phyloP scores from a whole-genome alignment of 1,140 invertebrate genomes.

The Odontomachus brunneus region DNA sequence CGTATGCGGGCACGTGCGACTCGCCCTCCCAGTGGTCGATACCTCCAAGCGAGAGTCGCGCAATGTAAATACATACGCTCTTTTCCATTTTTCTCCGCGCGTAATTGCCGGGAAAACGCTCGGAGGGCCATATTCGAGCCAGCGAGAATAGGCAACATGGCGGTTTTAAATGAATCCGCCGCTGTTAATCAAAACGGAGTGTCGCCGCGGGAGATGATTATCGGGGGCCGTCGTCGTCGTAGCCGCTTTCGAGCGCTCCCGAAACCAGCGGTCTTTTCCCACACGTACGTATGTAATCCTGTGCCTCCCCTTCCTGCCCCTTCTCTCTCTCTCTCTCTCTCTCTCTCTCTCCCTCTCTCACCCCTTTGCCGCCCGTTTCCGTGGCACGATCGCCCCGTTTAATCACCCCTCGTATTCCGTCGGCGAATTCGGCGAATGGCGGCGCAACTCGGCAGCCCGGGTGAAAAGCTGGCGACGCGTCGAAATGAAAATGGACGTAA shows the following conservation, averaged over 20 bases:
- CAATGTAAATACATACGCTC: not conserved
- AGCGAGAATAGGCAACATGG: slow-evolving; percentile 17
- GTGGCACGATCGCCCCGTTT: slow-evolving; percentile 18
- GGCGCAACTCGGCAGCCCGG: slow-evolving; percentile 18
- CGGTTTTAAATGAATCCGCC: slow-evolving; percentile 11
- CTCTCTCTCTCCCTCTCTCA: too few relatives aligned
- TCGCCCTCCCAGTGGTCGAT: not conserved
- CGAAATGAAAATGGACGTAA: slow-evolving; percentile 72
- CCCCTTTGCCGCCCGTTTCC: not conserved
- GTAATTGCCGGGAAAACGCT: not conserved
- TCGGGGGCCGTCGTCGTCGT: slow-evolving; percentile 1
- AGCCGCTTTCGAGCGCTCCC: slow-evolving; percentile 37
- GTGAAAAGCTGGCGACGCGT: slow-evolving; percentile 47
- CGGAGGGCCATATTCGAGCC: not conserved
- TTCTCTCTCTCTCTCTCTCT: too few relatives aligned
- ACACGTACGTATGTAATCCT: slow-evolving; percentile 27
- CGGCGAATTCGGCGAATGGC: slow-evolving; percentile 42
- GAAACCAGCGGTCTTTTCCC: slow-evolving; percentile 41
- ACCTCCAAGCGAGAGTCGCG: too few relatives aligned
- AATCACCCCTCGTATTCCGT: slow-evolving; percentile 41
- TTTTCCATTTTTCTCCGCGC: not conserved
- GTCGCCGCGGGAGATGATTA: slow-evolving; percentile 44
- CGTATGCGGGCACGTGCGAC: not conserved
- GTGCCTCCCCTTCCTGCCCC: not conserved
- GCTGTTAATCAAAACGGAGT: slow-evolving; percentile 45